Conservation (phyloP, 2,888 invertebrate genomes). For the Hydrotaea diabolus region DNA sequence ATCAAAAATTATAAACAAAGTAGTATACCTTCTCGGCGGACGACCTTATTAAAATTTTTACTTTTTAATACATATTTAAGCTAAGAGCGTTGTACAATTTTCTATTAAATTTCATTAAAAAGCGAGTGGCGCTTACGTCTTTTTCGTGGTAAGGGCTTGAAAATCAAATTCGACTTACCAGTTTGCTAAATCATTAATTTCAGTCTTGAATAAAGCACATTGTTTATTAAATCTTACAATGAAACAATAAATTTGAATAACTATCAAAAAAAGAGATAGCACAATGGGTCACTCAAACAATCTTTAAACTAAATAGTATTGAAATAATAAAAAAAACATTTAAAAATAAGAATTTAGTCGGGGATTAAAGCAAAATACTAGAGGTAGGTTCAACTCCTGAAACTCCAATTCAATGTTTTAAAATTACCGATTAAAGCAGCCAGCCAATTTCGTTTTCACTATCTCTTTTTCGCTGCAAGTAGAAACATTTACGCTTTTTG, state of each 20-base stretch:
- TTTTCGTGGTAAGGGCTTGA: too few relatives aligned
- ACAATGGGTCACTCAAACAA: background rate
- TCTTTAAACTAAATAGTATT: background rate
- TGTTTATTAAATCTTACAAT: background rate
- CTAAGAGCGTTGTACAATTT: too few relatives aligned
- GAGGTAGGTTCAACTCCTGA: background rate
- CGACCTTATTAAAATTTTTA: too few relatives aligned
- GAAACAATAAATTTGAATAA: background rate
- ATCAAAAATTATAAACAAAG: too few relatives aligned
- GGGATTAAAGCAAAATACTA: background rate
- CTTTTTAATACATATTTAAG: too few relatives aligned
- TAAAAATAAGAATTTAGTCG: background rate
- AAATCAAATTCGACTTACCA: too few relatives aligned
- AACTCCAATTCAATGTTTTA: background rate
- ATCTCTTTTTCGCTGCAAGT: background rate
- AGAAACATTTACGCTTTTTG: background rate
- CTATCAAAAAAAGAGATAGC: background rate
- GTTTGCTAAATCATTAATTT: background rate
- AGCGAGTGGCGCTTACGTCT: too few relatives aligned
- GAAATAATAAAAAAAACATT: background rate
- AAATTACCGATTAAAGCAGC: background rate
- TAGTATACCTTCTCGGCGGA: too few relatives aligned
- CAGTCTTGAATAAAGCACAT: background rate
- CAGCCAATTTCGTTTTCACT: conserved; percentile 2
- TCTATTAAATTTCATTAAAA: too few relatives aligned